Conservation (phyloP, 1,140 invertebrate species). For the Bombus balteatus region DNA sequence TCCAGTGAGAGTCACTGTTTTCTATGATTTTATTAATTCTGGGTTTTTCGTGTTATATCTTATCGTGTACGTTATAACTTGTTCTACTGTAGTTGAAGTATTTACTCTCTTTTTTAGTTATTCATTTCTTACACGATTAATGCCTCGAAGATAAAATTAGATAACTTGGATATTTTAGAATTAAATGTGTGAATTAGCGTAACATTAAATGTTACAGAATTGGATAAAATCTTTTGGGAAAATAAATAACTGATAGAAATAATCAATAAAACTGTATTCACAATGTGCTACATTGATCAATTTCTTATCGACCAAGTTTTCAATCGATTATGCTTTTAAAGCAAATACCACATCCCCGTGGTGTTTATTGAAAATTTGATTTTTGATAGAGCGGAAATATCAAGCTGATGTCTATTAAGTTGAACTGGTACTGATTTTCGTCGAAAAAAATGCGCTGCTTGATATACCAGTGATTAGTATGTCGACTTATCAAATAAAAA, state of each 20-base stretch:
- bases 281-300: constrained; percentile 63
- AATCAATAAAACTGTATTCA: constrained; percentile 45
- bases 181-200: no score
- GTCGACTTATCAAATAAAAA: constrained; percentile 58
- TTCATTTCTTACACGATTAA: no score
- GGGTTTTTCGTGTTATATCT: no score
- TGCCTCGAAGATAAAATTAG: no score
- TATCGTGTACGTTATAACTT: no score
- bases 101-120: no score
- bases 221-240: constrained; percentile 20
- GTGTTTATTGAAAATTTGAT: not conserved
- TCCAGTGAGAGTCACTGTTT: not conserved
- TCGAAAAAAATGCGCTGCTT: constrained; percentile 49
- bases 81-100: no score
- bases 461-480: constrained; percentile 64
- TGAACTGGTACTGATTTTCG: constrained; percentile 67
- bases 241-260: constrained; percentile 53
- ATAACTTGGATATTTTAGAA: no score
- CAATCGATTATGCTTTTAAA: not conserved
- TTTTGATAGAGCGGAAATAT: constrained; percentile 39
- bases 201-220: no score
- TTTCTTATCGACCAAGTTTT: constrained; percentile 60
- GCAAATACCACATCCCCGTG: no score
- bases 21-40: no score
- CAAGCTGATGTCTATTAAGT: constrained; percentile 40